A percentile compares a stretch with the other conserved stretches of the same genome.
Conservation (phyloP, 2,113 vertebrate species). For the Sander vitreus region DNA sequence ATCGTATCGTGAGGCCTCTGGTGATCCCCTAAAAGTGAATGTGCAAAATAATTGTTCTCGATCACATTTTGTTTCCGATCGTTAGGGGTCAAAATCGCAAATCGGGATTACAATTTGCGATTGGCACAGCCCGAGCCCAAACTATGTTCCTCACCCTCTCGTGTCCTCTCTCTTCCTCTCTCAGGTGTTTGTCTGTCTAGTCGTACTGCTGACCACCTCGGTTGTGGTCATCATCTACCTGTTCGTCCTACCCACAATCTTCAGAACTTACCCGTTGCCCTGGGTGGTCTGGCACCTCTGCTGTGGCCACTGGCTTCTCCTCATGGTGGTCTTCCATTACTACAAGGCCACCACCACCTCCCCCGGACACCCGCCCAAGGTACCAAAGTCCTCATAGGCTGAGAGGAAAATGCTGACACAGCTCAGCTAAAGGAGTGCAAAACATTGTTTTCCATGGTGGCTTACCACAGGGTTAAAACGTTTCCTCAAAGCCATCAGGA, state of each 20-base stretch:
- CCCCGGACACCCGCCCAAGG: conserved; percentile 92
- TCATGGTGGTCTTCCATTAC: conserved; percentile 97
- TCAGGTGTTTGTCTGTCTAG: conserved; percentile 94
- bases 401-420: background rate
- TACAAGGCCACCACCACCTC: conserved; percentile 95
- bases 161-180: background rate
- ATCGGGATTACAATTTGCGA: no score
- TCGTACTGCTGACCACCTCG: conserved; percentile 90
- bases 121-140: no score
- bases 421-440: no score
- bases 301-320: conserved; percentile 96
- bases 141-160: no score
- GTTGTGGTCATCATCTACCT: conserved; percentile 92
- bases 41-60: no score
- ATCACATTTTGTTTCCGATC: no score
- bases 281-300: conserved; percentile 92
- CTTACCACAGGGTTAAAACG: no score
- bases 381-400: conserved; percentile 56
- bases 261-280: conserved; percentile 88
- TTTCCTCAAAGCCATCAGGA: no score
- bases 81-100: no score
- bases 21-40: no score
- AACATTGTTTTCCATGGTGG: background rate
- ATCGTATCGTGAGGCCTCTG: no score
- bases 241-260: conserved; percentile 91